Conservation (phyloP, 2,797 vertebrate species). For the Momotus momota region DNA sequence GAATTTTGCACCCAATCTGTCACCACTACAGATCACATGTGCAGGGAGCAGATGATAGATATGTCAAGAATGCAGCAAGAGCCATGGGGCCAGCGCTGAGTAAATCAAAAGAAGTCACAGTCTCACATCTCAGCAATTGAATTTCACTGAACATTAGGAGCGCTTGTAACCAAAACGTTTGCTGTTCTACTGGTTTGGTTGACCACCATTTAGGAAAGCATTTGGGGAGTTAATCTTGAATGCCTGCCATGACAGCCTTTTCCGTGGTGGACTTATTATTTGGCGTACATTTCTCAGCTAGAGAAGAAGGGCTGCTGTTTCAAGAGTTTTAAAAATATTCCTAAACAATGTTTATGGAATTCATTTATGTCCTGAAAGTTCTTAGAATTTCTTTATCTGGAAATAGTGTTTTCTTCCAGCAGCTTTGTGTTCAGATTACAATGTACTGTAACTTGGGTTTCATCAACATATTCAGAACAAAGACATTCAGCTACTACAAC, state of each 20-base stretch:
- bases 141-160: background rate
- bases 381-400: background rate
- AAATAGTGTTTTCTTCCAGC: background rate
- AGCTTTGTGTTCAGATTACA: background rate
- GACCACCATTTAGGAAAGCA: background rate
- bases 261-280: background rate
- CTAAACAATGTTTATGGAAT: background rate
- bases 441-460: background rate
- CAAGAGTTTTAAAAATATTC: background rate
- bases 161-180: background rate
- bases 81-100: background rate
- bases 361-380: background rate
- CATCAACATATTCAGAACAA: background rate
- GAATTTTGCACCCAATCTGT: background rate
- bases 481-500: background rate
- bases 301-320: background rate
- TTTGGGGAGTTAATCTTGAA: background rate
- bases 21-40: fast-evolving
- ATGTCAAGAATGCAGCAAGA: background rate
- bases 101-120: background rate
- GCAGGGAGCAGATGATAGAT: background rate
- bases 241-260: background rate
- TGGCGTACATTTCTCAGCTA: background rate
- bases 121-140: too few relatives aligned
- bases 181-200: background rate